Conservation (phyloP, 35 echinoderm and acorn worm species). For the Ophiothrix spiculata region DNA sequence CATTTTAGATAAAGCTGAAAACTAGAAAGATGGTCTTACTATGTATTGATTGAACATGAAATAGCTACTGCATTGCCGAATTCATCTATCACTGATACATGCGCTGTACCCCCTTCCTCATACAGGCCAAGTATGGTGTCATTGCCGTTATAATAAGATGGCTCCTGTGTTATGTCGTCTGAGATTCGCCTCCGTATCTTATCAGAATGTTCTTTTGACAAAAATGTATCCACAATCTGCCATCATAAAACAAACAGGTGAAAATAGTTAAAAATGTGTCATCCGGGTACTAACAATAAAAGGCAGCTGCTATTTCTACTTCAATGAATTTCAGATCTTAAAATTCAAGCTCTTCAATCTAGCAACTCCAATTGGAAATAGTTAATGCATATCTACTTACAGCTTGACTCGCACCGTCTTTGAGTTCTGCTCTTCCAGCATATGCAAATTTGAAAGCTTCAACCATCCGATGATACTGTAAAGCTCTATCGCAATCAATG, state of each 20-base stretch:
- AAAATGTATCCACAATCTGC: slow-evolving; percentile 41
- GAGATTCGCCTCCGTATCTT: slow-evolving; percentile 28
- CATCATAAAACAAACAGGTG: too few species aligned
- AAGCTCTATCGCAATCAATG: neutral
- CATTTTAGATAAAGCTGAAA: too few species aligned
- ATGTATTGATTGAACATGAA: slow-evolving; percentile 47
- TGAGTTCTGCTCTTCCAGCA: slow-evolving; percentile 56
- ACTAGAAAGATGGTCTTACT: slow-evolving; percentile 52
- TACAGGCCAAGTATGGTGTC: slow-evolving; percentile 12
- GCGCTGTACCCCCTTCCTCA: slow-evolving; percentile 52
- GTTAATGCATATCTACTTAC: neutral
- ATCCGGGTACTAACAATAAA: neutral
- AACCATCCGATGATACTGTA: slow-evolving; percentile 65
- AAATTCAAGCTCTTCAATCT: too few species aligned
- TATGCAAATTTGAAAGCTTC: slow-evolving; percentile 90
- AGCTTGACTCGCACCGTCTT: slow-evolving; percentile 28
- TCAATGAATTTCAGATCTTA: too few species aligned
- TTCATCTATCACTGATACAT: slow-evolving; percentile 58
- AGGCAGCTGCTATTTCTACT: neutral
- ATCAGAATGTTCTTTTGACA: slow-evolving; percentile 36
- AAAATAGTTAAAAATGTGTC: neutral
- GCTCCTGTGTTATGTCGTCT: slow-evolving; percentile 35
- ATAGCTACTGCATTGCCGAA: slow-evolving; percentile 58
- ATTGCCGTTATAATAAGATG: slow-evolving; percentile 37
- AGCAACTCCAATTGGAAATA: too few species aligned